These are phyloP conservation scores for Agelas oroides DNA, from an alignment of 37 sponge, comb jelly and placozoan species.

Conservation along the genomic window DNA sequence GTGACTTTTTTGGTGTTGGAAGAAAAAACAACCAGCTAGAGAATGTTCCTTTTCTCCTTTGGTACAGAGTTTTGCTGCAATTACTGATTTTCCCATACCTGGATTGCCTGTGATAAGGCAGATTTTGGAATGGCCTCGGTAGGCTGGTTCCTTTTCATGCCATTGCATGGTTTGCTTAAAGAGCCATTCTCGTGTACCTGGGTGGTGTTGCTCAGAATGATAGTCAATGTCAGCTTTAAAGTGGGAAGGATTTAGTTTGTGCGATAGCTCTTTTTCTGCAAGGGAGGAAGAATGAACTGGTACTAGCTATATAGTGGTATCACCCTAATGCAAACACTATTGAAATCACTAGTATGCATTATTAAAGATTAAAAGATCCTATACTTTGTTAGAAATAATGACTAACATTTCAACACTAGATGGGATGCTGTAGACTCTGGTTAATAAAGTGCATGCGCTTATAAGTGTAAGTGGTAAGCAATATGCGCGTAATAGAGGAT, in stretches of 20 bases:
- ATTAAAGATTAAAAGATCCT: too few relatives aligned
- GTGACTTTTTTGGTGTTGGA: conserved; percentile 23
- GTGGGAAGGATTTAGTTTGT: not conserved
- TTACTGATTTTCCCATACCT: conserved; percentile 46
- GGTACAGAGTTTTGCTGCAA: conserved; percentile 27
- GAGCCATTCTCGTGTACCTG: conserved; percentile 28
- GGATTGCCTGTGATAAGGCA: conserved; percentile 34
- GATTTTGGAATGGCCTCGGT: not conserved
- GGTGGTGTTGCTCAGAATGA: conserved; percentile 7
- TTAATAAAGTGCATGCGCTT: too few relatives aligned
- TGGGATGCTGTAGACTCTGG: too few relatives aligned
- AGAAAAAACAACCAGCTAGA: conserved; percentile 42
- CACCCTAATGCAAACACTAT: too few relatives aligned
- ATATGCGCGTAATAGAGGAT: too few relatives aligned
- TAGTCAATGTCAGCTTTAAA: conserved; percentile 30
- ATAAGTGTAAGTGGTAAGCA: too few relatives aligned
- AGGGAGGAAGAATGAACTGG: too few relatives aligned
- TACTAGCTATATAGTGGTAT: too few relatives aligned
- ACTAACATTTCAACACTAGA: too few relatives aligned
- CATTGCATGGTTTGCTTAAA: conserved; percentile 2
- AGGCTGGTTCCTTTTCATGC: not conserved
- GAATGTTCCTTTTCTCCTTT: not conserved
- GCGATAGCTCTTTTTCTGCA: not conserved
- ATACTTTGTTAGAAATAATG: too few relatives aligned
- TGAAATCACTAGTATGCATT: too few relatives aligned